A percentile compares a stretch with the other conserved stretches of the same genome.
Evolutionary conservation across 2,113 vertebrate species (phyloP).

Genomic region (Tachysurus fulvidraco): DNA sequence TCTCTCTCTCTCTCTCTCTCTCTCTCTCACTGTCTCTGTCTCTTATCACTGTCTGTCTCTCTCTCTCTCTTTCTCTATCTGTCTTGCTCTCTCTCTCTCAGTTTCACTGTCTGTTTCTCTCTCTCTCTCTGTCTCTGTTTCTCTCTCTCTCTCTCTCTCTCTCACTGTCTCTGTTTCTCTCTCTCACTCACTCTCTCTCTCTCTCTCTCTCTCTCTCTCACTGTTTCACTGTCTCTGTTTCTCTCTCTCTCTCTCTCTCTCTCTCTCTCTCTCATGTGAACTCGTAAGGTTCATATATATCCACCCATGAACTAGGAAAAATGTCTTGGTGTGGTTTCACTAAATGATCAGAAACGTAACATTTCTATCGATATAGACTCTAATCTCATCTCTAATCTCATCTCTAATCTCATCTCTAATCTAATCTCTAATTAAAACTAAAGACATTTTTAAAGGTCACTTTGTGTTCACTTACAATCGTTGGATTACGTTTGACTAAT

Average conservation of each 20-base stretch:
- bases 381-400: not conserved
- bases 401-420: not conserved
- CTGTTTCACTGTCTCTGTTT: too few relatives aligned
- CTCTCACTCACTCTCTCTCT: too few relatives aligned
- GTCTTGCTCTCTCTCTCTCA: too few relatives aligned
- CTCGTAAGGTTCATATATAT: not conserved
- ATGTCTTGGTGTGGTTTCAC: slow-evolving; percentile 19
- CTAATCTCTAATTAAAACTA: too few relatives aligned
- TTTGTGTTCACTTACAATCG: not conserved
- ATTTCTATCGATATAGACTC: not conserved
- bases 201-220: not conserved
- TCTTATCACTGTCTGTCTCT: too few relatives aligned
- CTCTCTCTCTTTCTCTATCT: too few relatives aligned
- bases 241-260: not conserved
- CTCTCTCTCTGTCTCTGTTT: too few relatives aligned
- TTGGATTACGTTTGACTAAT: too few relatives aligned
- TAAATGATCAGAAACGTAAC: not conserved
- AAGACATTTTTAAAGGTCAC: not conserved
- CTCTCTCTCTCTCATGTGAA: not conserved
- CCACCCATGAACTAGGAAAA: not conserved
- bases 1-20: slow-evolving; percentile 12
- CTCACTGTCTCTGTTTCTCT: not conserved
- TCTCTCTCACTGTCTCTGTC: too few relatives aligned
- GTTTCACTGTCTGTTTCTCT: too few relatives aligned
- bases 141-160: too few relatives aligned